Conservation (phyloP, 1,140 invertebrate species). For the Globodera rostochiensis region DNA sequence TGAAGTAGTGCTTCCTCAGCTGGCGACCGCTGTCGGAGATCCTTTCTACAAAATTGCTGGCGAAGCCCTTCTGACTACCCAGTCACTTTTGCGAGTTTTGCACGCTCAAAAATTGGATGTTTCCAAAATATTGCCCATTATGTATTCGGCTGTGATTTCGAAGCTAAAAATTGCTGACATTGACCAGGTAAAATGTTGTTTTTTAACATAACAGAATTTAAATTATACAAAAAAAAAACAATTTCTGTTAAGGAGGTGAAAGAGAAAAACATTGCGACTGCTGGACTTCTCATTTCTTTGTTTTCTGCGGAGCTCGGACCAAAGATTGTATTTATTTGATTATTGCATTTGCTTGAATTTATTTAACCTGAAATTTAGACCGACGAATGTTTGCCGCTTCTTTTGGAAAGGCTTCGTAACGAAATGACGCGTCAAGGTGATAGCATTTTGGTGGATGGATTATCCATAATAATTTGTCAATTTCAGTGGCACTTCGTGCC, state of each 20-base stretch:
- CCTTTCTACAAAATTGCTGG: constrained; percentile 97
- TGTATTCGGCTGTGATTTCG: constrained; percentile 42
- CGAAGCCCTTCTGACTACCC: constrained; percentile 86
- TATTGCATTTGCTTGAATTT: background rate
- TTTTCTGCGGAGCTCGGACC: constrained; percentile 40
- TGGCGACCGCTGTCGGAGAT: constrained; percentile 72
- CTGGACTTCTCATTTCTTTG: constrained; percentile 45
- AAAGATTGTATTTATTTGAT: constrained; percentile 12
- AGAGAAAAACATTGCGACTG: constrained; percentile 48
- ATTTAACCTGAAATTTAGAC: constrained; percentile 30
- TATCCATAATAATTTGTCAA: background rate
- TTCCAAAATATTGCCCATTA: constrained; percentile 21
- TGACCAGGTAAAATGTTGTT: constrained; percentile 68
- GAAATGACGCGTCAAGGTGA: constrained; percentile 80
- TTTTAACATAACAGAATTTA: background rate
- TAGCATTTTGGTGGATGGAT: background rate
- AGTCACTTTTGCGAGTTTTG: constrained; percentile 91
- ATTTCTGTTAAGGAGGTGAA: constrained; percentile 47
- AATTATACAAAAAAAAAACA: no score
- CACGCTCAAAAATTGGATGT: constrained; percentile 17
- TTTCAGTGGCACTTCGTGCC: constrained; percentile 88
- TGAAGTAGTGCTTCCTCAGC: constrained; percentile 77
- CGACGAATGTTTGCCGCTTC: constrained; percentile 76
- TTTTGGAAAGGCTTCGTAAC: constrained; percentile 88
- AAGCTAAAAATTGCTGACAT: constrained; percentile 70